Percentiles rank a stretch among this genome's conserved stretches.
Evolutionary conservation across 37 sponge, comb jelly and placozoan genomes (phyloP).

Genomic region (Chondrilla cf. caribensis): DNA sequence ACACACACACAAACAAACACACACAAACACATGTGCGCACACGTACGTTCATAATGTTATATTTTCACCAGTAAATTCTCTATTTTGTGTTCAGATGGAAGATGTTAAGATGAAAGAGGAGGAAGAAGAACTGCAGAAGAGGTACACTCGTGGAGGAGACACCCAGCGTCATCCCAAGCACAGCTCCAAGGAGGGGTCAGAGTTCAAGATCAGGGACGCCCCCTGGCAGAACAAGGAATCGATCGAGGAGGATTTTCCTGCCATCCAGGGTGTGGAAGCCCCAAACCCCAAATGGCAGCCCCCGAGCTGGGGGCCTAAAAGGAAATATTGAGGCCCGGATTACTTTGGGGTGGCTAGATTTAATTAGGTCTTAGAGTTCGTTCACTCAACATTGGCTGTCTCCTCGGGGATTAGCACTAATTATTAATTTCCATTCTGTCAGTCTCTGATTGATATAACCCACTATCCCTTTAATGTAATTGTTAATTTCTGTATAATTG

Average conservation of each 20-base stretch:
- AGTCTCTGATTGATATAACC: no score
- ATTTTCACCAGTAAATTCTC: no score
- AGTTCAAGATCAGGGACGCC: conserved; percentile 68
- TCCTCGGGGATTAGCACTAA: no score
- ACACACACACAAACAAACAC: no score
- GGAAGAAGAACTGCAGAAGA: conserved; percentile 45
- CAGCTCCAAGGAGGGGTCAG: background rate
- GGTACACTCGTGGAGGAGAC: conserved; percentile 42
- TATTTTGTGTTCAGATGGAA: conserved; percentile 46
- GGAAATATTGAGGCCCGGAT: background rate
- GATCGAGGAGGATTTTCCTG: conserved; percentile 55
- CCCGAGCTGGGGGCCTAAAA: conserved; percentile 49
- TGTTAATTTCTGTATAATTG: no score
- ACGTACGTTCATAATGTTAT: no score
- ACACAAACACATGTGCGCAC: no score
- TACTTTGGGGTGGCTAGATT: no score
- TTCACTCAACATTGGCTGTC: no score
- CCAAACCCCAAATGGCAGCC: conserved; percentile 37
- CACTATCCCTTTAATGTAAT: no score
- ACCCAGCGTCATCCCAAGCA: background rate
- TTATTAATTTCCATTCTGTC: no score
- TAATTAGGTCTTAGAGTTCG: no score
- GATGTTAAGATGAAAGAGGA: conserved; percentile 69
- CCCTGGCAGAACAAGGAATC: conserved; percentile 62
- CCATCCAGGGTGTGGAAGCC: conserved; percentile 27